phyloP scores from a whole-genome alignment of 2,113 vertebrate species.

The Athene cunicularia region DNA sequence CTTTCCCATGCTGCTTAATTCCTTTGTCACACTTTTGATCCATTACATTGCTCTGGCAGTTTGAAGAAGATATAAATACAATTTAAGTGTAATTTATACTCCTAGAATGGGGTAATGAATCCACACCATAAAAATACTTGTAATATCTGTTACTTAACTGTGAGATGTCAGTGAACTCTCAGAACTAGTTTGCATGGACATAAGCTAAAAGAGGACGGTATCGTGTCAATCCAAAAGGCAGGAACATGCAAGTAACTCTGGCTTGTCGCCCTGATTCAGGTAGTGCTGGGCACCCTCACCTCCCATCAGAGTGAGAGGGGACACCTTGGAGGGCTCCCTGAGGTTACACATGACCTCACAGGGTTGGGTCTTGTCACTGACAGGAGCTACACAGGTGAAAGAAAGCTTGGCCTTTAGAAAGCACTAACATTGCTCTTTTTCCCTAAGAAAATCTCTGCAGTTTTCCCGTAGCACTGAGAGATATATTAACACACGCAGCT shows the following conservation, averaged over 20 bases:
- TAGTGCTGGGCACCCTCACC: not conserved
- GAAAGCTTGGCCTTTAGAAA: not conserved
- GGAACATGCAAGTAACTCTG: not conserved
- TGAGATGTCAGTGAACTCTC: not conserved
- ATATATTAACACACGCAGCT: not conserved
- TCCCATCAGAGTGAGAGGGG: not conserved
- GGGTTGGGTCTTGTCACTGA: not conserved
- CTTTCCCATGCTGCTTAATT: slow-evolving; percentile 1
- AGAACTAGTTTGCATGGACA: not conserved
- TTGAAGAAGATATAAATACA: not conserved
- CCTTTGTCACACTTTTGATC: not conserved
- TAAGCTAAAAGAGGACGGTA: not conserved
- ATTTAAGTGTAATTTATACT: not conserved
- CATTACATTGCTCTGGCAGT: not conserved
- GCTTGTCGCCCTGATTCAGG: not conserved
- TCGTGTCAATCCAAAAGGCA: not conserved
- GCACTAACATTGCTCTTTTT: not conserved
- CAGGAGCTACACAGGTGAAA: not conserved
- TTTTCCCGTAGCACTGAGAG: not conserved
- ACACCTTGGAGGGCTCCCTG: not conserved
- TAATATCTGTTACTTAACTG: not conserved
- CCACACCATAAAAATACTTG: not conserved
- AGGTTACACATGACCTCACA: not conserved
- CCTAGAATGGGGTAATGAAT: not conserved
- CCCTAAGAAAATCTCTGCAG: not conserved